A percentile compares a stretch with the other conserved stretches of the same genome.
These are phyloP conservation scores for Thamnophis elegans DNA, from an alignment of 2,797 vertebrate genomes.

Conservation along the genomic window DNA sequence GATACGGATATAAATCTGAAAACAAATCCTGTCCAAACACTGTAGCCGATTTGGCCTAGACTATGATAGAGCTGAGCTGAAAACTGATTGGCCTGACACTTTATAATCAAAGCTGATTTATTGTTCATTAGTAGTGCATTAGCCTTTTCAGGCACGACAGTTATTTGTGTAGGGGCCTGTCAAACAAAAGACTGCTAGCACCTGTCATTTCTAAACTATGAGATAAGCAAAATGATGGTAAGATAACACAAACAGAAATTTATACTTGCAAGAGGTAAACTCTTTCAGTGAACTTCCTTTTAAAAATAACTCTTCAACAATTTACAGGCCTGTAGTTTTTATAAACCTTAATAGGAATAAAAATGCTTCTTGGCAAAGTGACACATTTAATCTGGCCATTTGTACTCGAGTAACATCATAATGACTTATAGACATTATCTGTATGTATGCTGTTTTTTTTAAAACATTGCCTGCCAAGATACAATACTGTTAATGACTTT, in stretches of 20 bases:
- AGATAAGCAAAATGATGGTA: constrained; percentile 84
- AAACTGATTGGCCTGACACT: constrained; percentile 94
- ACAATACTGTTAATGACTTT: background rate
- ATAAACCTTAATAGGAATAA: background rate
- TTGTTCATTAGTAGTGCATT: constrained; percentile 99
- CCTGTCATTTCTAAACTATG: constrained; percentile 91
- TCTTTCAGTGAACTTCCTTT: constrained; percentile 44
- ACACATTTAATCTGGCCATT: background rate
- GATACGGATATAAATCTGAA: constrained; percentile 73
- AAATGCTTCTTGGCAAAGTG: background rate
- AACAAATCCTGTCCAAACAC: constrained; percentile 73
- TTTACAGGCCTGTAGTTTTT: background rate
- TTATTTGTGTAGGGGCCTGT: constrained; percentile 95
- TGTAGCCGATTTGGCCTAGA: constrained; percentile 78
- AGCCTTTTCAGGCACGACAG: constrained; percentile 92
- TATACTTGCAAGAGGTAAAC: constrained; percentile 55
- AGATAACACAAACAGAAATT: constrained; percentile 73
- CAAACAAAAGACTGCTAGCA: constrained; percentile 88
- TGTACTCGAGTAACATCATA: background rate
- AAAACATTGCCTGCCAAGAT: background rate
- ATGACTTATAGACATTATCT: background rate
- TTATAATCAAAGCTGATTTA: constrained; percentile 99
- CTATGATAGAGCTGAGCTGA: constrained; percentile 83
- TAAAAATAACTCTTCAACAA: constrained; percentile 25
- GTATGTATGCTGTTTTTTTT: background rate